A percentile compares a stretch with the other conserved stretches of the same genome.
Evolutionary conservation across 1,140 invertebrate species (phyloP).

Genomic region (Drosophila nasuta): DNA sequence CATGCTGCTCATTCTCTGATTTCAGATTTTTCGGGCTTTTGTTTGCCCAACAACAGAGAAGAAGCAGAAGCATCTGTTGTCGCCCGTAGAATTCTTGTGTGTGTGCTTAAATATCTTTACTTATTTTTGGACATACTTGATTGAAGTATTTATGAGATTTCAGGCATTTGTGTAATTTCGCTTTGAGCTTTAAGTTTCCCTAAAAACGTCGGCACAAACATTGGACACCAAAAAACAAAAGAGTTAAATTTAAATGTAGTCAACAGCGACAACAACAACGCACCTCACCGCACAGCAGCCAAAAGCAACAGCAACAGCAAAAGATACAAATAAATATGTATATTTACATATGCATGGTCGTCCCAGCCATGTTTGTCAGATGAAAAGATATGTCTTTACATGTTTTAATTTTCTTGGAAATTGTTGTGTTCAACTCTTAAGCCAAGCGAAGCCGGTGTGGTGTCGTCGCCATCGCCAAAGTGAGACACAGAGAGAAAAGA

Average conservation of each 20-base stretch:
- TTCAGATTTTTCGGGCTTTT: constrained; percentile 42
- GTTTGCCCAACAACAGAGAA: constrained; percentile 34
- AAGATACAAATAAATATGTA: constrained; percentile 43
- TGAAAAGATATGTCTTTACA: constrained; percentile 83
- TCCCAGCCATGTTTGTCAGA: constrained; percentile 76
- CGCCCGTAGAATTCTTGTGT: constrained; percentile 59
- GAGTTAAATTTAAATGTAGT: constrained; percentile 49
- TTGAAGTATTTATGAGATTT: constrained; percentile 83
- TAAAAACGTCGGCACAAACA: constrained; percentile 31
- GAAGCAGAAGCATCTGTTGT: constrained; percentile 53
- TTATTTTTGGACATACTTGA: constrained; percentile 83
- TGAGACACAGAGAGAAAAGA: constrained; percentile 2
- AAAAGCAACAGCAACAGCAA: constrained; percentile 21
- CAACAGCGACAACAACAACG: constrained; percentile 27
- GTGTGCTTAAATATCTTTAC: constrained; percentile 80
- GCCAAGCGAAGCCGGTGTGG: constrained; percentile 17
- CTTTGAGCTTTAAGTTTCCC: constrained; percentile 73
- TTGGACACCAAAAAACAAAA: constrained; percentile 28
- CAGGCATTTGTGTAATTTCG: constrained; percentile 80
- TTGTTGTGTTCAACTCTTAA: constrained; percentile 77
- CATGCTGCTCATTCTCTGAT: constrained; percentile 31
- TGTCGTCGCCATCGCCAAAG: not conserved
- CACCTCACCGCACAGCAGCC: constrained; percentile 28
- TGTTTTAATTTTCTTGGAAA: constrained; percentile 83
- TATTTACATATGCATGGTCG: constrained; percentile 56